phyloP scores from a whole-genome alignment of 1,140 invertebrate species.

The Hyles vespertilio region DNA sequence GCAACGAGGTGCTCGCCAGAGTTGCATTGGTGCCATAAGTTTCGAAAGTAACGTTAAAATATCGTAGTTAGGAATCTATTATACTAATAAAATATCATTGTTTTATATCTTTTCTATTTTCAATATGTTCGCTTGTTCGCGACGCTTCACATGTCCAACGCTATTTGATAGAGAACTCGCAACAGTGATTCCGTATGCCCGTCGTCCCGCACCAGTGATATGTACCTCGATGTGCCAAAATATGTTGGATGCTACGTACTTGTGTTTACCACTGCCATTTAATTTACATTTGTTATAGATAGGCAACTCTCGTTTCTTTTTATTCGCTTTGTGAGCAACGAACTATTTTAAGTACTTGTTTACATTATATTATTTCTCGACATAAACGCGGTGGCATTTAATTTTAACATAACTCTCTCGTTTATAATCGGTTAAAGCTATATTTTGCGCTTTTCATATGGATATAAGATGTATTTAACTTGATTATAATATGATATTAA shows the following conservation, averaged over 20 bases:
- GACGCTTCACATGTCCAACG: not conserved
- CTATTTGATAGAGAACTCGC: too few relatives aligned
- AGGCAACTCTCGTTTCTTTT: not conserved
- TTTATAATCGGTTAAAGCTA: not conserved
- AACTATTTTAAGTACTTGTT: constrained; percentile 37
- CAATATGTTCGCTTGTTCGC: constrained; percentile 8
- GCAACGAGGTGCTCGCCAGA: constrained; percentile 18
- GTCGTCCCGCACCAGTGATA: constrained; percentile 10
- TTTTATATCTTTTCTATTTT: constrained; percentile 15
- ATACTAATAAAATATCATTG: constrained; percentile 28
- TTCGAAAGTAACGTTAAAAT: constrained; percentile 36
- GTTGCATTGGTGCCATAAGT: constrained; percentile 60
- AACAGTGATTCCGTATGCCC: too few relatives aligned
- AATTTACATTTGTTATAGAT: constrained; percentile 9
- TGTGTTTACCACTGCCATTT: constrained; percentile 52
- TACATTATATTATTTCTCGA: constrained; percentile 31
- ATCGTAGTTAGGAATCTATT: constrained; percentile 52
- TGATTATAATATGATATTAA: constrained; percentile 29
- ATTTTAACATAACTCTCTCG: constrained; percentile 25
- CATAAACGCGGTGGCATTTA: constrained; percentile 45
- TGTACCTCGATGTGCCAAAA: constrained; percentile 48
- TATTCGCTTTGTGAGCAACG: constrained; percentile 34
- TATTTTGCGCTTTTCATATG: too few relatives aligned
- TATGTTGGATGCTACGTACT: constrained; percentile 5
- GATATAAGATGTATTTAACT: not conserved